phyloP scores from a whole-genome alignment of 2,797 vertebrate genomes.

The Craterocephalus amniculus region DNA sequence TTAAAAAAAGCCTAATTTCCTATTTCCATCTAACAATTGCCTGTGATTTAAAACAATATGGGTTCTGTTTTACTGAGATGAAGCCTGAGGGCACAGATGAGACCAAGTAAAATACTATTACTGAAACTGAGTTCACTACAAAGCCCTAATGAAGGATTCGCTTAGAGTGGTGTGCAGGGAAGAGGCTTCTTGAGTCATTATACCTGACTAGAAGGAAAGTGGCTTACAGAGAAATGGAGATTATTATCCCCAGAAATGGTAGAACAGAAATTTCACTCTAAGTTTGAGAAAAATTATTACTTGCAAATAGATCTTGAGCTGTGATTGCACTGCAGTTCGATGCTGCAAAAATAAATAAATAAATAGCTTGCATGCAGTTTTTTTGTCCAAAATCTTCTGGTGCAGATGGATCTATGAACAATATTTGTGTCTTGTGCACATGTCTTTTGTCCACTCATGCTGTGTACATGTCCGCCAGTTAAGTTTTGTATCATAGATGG shows the following conservation, averaged over 20 bases:
- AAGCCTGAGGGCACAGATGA: constrained; percentile 33
- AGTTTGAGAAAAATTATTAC: constrained; percentile 1
- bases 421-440: background rate
- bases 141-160: constrained; percentile 51
- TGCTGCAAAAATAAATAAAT: constrained; percentile 16
- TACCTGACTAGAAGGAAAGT: constrained; percentile 25
- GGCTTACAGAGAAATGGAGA: constrained; percentile 29
- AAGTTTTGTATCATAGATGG: background rate
- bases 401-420: background rate
- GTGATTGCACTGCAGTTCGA: background rate
- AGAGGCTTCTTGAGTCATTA: constrained; percentile 29
- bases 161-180: constrained; percentile 30
- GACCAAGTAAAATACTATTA: constrained; percentile 17
- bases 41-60: constrained; percentile 47
- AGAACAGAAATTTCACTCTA: background rate
- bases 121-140: constrained; percentile 22
- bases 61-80: constrained; percentile 33
- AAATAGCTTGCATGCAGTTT: background rate
- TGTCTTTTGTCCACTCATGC: background rate
- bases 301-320: constrained; percentile 8
- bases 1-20: no score
- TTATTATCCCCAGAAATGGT: constrained; percentile 26
- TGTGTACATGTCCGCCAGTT: background rate
- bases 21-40: constrained; percentile 23
- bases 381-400: background rate